Conservation (phyloP, 1,140 invertebrate genomes). For the Anastrepha ludens region DNA sequence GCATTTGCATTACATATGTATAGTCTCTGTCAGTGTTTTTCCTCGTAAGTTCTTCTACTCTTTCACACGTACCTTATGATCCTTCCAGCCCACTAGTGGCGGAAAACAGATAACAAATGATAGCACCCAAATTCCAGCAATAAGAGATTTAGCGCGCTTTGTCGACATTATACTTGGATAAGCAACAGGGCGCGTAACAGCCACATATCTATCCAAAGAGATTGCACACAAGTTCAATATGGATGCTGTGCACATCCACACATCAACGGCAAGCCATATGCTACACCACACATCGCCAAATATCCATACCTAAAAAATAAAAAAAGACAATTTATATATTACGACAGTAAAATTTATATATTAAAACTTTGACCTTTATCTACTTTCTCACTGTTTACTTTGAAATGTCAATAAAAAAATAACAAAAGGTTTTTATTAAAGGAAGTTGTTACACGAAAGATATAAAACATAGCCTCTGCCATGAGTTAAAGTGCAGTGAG, state of each 20-base stretch:
- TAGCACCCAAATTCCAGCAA: conserved; percentile 93
- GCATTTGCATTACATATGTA: no score
- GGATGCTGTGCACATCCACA: conserved; percentile 96
- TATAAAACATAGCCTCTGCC: no score
- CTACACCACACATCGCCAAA: conserved; percentile 94
- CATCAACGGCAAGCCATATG: conserved; percentile 94
- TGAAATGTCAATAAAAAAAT: no score
- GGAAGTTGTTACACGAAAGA: no score
- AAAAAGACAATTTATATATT: no score
- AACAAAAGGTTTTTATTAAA: no score
- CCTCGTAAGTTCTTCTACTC: no score
- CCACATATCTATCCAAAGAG: conserved; percentile 94
- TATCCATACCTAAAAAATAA: conserved; percentile 85
- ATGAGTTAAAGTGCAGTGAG: no score
- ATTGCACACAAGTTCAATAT: conserved; percentile 95
- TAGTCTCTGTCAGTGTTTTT: no score
- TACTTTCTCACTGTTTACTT: no score
- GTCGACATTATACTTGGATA: conserved; percentile 96
- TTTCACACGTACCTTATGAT: conserved; percentile 79
- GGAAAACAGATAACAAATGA: conserved; percentile 98
- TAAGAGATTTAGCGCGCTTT: conserved; percentile 89
- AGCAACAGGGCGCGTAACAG: conserved; percentile 93
- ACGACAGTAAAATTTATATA: no score
- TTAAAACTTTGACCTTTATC: no score
- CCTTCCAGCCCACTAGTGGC: conserved; percentile 95